Evolutionary conservation across 2,888 invertebrate genomes (phyloP).

Genomic region (Erebia ligea): DNA sequence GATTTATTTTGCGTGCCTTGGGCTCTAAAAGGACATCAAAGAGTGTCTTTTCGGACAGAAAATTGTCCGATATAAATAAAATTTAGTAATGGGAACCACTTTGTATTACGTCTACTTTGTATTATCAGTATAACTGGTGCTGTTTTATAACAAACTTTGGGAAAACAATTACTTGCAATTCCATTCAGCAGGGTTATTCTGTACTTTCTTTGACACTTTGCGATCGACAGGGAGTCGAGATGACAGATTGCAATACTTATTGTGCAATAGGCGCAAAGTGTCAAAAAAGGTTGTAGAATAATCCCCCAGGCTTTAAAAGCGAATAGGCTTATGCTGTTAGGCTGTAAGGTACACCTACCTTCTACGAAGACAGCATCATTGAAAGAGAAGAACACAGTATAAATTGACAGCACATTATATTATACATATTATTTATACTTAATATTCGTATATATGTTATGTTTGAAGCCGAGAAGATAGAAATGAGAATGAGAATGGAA

Average conservation of each 20-base stretch:
- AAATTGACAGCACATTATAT: slow-evolving; percentile 40
- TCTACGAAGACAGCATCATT: slow-evolving; percentile 60
- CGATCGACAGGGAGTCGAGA: too few species aligned
- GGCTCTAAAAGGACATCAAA: too few species aligned
- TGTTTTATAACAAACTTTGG: neutral
- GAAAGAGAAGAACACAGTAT: slow-evolving; percentile 46
- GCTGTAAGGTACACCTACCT: slow-evolving; percentile 69
- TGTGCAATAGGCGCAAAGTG: too few species aligned
- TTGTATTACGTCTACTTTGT: too few species aligned
- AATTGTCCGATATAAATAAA: too few species aligned
- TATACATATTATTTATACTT: neutral
- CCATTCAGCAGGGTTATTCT: neutral
- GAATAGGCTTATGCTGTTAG: slow-evolving; percentile 49
- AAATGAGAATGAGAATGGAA: slow-evolving; percentile 49
- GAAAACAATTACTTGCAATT: neutral
- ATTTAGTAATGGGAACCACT: too few species aligned
- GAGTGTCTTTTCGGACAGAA: too few species aligned
- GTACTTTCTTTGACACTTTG: too few species aligned
- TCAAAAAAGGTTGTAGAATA: too few species aligned
- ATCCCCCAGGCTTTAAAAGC: slow-evolving; percentile 32
- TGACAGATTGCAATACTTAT: too few species aligned
- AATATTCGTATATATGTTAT: slow-evolving; percentile 38
- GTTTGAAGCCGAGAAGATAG: slow-evolving; percentile 52
- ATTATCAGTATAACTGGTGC: neutral
- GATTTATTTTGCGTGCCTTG: neutral